Percentiles rank a stretch among this genome's conserved stretches.
These are phyloP conservation scores for Brenthis ino DNA, from an alignment of 2,888 invertebrate species.

Conservation along the genomic window DNA sequence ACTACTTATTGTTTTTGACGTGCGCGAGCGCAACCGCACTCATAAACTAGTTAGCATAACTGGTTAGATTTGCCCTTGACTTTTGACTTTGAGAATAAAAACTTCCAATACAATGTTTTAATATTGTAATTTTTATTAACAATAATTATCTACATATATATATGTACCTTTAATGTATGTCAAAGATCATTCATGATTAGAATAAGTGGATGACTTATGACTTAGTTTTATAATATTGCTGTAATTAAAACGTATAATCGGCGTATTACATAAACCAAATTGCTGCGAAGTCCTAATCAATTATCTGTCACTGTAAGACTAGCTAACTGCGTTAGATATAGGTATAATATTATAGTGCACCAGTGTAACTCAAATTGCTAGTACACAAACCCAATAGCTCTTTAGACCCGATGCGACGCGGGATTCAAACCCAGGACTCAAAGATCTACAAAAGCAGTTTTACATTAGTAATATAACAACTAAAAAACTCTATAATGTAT, in stretches of 20 bases:
- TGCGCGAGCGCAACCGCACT: background rate
- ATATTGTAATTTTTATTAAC: background rate
- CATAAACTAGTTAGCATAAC: background rate
- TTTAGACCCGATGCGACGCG: too few species aligned
- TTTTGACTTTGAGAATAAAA: background rate
- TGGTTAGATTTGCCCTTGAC: background rate
- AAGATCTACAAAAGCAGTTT: too few species aligned
- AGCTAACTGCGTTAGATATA: too few species aligned
- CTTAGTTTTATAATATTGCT: background rate
- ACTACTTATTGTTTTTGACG: background rate
- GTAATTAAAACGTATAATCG: background rate
- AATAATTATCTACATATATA: background rate
- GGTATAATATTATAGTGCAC: too few species aligned
- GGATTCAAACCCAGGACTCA: too few species aligned
- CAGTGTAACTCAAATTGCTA: too few species aligned
- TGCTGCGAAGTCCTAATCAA: too few species aligned
- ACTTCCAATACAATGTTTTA: background rate
- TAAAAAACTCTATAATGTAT: too few species aligned
- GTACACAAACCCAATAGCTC: too few species aligned
- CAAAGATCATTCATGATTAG: constrained; percentile 1
- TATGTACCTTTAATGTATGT: constrained; percentile 7
- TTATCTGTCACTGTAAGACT: too few species aligned
- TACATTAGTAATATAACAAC: too few species aligned
- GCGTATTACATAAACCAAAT: too few species aligned
- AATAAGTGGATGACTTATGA: background rate